Base-by-base conservation (phyloP, 2,888 invertebrate species). In the Emmelina monodactyla region DNA sequence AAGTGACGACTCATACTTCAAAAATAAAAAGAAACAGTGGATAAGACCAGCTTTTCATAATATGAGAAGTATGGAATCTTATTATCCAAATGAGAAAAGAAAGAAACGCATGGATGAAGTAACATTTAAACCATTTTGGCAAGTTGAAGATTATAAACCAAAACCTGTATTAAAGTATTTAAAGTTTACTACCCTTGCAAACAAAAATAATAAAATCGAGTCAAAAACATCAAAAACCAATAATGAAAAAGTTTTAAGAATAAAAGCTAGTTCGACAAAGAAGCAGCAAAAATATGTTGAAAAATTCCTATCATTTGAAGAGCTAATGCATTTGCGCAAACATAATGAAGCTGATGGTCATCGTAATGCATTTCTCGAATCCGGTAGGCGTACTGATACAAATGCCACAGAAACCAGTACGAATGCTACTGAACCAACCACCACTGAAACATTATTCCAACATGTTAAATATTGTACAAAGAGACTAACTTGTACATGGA, bases 221-320 rank as follows among this genome's bases (percentile, higher is more conserved):
- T 11, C 25, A 3, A 39, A 53, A 44, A 37, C 33, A 35, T 15
- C 41, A 37, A 35, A 40, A 47, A 32, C 37, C 35, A 37, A 30
- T 31, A 40, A 32, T 7, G 40, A 32, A 37, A 57, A 55, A 41
- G 39, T 46, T 28, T n/a, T n/a, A n/a, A n/a, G n/a, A n/a, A n/a
- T n/a, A n/a, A 56, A 45, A 37, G 52, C 42, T 44, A 48, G 44
- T 16, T 35, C 42, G 14, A 32, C 40, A 13, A 35, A 15, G 19
- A 40, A 42, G 13, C 45, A 49, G 32, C 39, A 46, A 28, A 48
- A 49, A 14, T 46, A 46, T 29, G 31, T 70, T 15, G 78, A 76
- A 51, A 78, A 68, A 47, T 73, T 66, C 51, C 58, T 79, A 38
- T 79, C 78, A 3, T 79, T 79, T 52, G 72, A 78, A 40, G 76